Evolutionary conservation across 2,113 vertebrate genomes (phyloP).

Genomic region (Dipodomys ordii): DNA sequence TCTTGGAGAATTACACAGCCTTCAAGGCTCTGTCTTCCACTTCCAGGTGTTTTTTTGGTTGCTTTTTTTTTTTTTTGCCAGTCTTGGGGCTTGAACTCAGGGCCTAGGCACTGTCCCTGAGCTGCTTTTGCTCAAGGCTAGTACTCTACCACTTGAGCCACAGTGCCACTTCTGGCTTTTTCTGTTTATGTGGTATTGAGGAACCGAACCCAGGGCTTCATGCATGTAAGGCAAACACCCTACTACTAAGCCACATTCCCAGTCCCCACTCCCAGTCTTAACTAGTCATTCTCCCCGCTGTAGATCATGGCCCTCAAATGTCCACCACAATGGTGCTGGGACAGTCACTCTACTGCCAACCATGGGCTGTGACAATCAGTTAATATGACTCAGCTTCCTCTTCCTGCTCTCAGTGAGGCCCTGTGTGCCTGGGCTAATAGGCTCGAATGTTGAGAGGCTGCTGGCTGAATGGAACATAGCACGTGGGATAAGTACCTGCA

Average conservation of each 20-base stretch:
- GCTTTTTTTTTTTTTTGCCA: no score
- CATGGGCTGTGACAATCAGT: no score
- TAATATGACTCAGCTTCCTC: background rate
- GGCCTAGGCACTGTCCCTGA: no score
- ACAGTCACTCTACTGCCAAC: background rate
- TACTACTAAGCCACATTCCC: background rate
- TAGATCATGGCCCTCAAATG: background rate
- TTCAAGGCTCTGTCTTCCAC: background rate
- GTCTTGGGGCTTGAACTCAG: no score
- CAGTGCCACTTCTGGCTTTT: no score
- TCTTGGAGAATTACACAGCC: background rate
- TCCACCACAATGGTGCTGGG: background rate
- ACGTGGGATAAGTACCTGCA: conserved; percentile 86
- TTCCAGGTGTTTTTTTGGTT: no score
- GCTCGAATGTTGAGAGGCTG: no score
- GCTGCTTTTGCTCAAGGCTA: no score
- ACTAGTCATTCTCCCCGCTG: background rate
- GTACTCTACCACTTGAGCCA: no score
- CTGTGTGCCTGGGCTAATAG: background rate
- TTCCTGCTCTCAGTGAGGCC: background rate
- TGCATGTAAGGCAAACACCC: no score
- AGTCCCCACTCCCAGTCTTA: background rate
- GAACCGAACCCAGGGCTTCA: no score
- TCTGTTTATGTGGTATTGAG: no score
- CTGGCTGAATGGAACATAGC: accelerated